Evolutionary conservation across 2,888 invertebrate genomes (phyloP), one percentile per base, ranked within the genome.

Genomic region (Cerastoderma edule): DNA sequence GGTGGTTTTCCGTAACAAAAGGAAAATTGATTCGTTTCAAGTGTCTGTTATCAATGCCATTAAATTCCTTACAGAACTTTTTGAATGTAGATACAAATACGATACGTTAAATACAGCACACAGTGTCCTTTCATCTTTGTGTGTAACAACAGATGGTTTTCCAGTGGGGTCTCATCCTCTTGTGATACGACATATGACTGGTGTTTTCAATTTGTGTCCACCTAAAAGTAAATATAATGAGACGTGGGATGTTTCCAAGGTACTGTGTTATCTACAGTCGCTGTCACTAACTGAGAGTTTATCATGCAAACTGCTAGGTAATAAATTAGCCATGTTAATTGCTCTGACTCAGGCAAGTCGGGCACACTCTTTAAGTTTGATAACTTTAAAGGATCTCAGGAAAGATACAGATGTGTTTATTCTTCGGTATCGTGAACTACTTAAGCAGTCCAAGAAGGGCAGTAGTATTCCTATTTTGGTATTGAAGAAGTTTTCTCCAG

Each of bases 31-130:
- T 83, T 48, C 67, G 46, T 19, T 75, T 77, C 71, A 35, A 66
- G 64, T 72, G 32, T 57, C 73, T 78, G 24, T 75, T 69, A 65
- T 54, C 46, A 33, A 65, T 64, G 77, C 71, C n/a, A 24, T 79
- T 32, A 57, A 78, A 46, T 82, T 82, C 72, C 65, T 78, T n/a
- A 66, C 65, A 27, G 10, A 53, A 19, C 44, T 44, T 22, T 71
- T 69, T 65, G 35, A 74, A 32, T 19, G 39, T 10, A 72, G 75
- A 33, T 27, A 65, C 24, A 64, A 77, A 46, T 81, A 83, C 60
- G 70, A 72, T 68, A 69, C 65, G 32, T 54, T 83, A 16, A 81
- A 80, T 67, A 73, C 67, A 53, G 64, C 77, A 19, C 35, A 75
- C 56, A 46, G 56, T 28, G 72, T 70, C 24, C 35, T 80, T 28